Evolutionary conservation across 2,888 invertebrate genomes (phyloP).

Genomic region (Apodemia duryi): DNA sequence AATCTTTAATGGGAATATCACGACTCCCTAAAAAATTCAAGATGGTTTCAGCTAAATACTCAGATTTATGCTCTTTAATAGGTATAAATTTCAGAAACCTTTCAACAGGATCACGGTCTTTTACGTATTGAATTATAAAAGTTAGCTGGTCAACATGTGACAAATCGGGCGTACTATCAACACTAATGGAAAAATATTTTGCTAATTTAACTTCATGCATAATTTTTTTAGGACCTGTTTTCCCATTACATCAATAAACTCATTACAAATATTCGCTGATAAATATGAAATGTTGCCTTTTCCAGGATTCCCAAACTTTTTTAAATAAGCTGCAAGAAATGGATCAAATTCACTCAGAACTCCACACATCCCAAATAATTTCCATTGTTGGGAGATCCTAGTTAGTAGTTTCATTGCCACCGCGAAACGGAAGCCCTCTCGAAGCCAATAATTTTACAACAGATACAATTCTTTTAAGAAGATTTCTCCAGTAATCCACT

Average conservation of each 20-base stretch:
- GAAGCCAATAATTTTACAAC: conserved; percentile 30
- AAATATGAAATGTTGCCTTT: conserved; percentile 26
- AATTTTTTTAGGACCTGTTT: conserved; percentile 34
- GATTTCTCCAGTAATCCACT: conserved; percentile 31
- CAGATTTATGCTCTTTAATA: conserved; percentile 8
- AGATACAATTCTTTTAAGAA: conserved; percentile 30
- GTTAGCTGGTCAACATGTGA: conserved; percentile 40
- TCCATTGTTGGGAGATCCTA: conserved; percentile 23
- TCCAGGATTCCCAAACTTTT: conserved; percentile 26
- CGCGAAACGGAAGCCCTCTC: conserved; percentile 32
- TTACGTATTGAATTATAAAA: conserved; percentile 39
- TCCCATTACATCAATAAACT: conserved; percentile 41
- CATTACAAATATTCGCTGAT: conserved; percentile 38
- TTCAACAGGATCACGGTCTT: conserved; percentile 36
- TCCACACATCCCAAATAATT: conserved; percentile 29
- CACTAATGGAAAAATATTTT: conserved; percentile 33
- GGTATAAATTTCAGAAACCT: conserved; percentile 36
- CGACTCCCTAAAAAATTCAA: conserved; percentile 19
- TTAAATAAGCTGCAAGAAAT: conserved; percentile 25
- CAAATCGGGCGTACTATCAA: conserved; percentile 39
- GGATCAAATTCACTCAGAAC: conserved; percentile 26
- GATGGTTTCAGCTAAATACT: conserved; percentile 8
- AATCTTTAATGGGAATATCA: conserved; percentile 35
- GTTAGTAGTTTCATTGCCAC: conserved; percentile 22
- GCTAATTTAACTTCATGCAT: conserved; percentile 36